Evolutionary conservation across 2,888 invertebrate species (phyloP).

Genomic region (Rhamnusium bicolor): DNA sequence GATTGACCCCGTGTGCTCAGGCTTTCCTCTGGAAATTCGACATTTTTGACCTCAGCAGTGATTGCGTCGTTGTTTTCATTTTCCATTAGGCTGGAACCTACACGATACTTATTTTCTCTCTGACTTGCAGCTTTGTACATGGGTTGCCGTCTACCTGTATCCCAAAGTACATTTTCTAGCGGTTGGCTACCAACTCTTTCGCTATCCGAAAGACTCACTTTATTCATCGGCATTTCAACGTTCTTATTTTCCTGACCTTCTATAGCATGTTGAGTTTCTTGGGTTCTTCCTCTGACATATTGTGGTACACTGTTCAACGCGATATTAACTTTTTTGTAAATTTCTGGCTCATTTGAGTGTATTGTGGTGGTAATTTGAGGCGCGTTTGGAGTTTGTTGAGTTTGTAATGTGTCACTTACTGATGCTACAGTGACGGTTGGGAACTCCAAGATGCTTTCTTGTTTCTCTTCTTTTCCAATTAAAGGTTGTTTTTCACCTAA

Average conservation of each 20-base stretch:
- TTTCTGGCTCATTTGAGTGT: neutral
- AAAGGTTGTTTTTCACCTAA: neutral
- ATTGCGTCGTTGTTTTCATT: neutral
- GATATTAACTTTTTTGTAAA: too few species aligned
- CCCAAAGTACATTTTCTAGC: constrained; percentile 1
- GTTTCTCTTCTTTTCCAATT: neutral
- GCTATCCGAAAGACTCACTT: neutral
- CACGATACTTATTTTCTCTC: neutral
- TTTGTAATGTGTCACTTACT: neutral
- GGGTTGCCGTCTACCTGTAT: neutral
- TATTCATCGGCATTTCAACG: neutral
- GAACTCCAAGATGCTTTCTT: neutral
- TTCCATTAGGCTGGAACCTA: neutral
- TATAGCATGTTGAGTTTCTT: neutral
- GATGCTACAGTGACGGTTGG: neutral
- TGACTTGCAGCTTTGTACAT: neutral
- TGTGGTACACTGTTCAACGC: neutral
- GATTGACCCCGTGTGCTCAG: neutral
- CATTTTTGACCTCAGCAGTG: neutral
- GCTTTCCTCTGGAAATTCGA: neutral
- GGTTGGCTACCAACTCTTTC: constrained; percentile 11
- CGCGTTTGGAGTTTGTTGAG: too few species aligned
- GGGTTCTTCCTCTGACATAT: neutral
- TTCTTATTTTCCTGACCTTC: neutral
- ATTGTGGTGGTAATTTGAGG: neutral